phyloP scores from a whole-genome alignment of 2,888 invertebrate genomes.

The Brenthis ino region DNA sequence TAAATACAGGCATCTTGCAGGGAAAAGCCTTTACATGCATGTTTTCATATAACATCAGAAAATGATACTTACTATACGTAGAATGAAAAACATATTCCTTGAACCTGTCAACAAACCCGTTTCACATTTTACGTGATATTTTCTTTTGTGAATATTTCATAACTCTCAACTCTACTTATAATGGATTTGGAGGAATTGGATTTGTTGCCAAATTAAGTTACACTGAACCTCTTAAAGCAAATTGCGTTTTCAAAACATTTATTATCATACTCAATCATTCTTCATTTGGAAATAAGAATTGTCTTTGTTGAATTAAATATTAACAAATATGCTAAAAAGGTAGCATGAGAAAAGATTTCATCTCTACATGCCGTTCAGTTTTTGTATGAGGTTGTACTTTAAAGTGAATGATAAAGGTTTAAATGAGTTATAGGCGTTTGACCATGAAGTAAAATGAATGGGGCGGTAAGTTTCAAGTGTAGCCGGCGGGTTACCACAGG shows the following conservation, averaged over 20 bases:
- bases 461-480: conserved; percentile 32
- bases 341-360: too few relatives aligned
- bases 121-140: conserved; percentile 43
- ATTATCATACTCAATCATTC: conserved; percentile 20
- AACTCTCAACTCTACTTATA: conserved; percentile 48
- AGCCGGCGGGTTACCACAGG: conserved; percentile 54
- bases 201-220: conserved; percentile 56
- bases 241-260: conserved; percentile 29
- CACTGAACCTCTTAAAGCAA: conserved; percentile 47
- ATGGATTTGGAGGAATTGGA: conserved; percentile 58
- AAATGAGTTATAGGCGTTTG: conserved; percentile 31
- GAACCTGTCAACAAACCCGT: conserved; percentile 18
- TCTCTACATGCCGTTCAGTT: not conserved
- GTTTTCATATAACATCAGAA: too few relatives aligned
- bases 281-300: conserved; percentile 4
- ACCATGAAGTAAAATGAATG: conserved; percentile 36
- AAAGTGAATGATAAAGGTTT: conserved; percentile 33
- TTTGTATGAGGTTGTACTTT: conserved; percentile 14
- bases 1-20: too few relatives aligned
- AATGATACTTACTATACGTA: not conserved
- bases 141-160: conserved; percentile 56
- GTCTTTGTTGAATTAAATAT: not conserved
- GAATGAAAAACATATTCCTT: conserved; percentile 17
- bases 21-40: too few relatives aligned
- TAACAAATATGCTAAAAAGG: not conserved